Conservation (phyloP, 2,113 vertebrate genomes). For the Oophaga pumilio region DNA sequence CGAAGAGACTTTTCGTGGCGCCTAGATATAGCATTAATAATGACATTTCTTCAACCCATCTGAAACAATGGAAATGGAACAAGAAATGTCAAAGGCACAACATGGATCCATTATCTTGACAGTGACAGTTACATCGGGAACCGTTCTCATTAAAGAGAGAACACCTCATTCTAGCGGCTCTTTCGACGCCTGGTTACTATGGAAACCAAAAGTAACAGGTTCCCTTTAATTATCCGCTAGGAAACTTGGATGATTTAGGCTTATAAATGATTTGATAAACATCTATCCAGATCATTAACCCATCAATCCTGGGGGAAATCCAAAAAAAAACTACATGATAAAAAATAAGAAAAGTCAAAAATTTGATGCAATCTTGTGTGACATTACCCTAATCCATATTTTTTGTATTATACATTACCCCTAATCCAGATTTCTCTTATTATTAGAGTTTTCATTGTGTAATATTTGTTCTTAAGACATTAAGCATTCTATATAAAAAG, state of each 20-base stretch:
- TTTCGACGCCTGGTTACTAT: slow-evolving; percentile 50
- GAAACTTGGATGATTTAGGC: slow-evolving; percentile 53
- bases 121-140: slow-evolving; percentile 62
- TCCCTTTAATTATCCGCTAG: slow-evolving; percentile 63
- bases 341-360: neutral
- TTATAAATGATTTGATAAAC: slow-evolving; percentile 1
- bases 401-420: neutral
- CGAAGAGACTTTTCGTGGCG: neutral
- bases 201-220: slow-evolving; percentile 60
- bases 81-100: slow-evolving; percentile 62
- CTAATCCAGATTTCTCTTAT: too few relatives aligned
- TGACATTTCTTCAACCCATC: slow-evolving; percentile 62
- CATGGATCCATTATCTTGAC: slow-evolving; percentile 66
- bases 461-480: too few relatives aligned
- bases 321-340: neutral
- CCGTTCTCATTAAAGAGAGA: slow-evolving; percentile 62
- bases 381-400: neutral
- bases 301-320: neutral
- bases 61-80: slow-evolving; percentile 55
- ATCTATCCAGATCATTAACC: slow-evolving; percentile 39
- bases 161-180: slow-evolving; percentile 65
- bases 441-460: too few relatives aligned
- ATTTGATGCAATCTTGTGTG: neutral
- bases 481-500: too few relatives aligned
- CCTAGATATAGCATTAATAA: slow-evolving; percentile 51